Evolutionary conservation across 1,140 invertebrate species (phyloP).

Genomic region (Calycopis cecrops): DNA sequence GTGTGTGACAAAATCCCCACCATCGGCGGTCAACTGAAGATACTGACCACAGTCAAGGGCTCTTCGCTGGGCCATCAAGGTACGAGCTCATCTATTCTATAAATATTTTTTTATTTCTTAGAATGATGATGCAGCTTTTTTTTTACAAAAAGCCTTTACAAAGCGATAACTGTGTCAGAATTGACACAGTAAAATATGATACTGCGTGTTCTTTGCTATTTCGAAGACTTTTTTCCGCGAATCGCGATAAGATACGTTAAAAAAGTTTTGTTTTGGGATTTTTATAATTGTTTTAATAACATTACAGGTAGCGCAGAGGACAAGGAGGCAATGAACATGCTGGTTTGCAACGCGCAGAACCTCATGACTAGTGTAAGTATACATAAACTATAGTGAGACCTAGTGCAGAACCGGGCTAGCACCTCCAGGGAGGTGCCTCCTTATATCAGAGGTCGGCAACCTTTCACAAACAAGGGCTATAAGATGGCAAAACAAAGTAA

Average conservation of each 20-base stretch:
- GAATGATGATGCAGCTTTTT: neutral
- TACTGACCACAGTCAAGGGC: constrained; percentile 98
- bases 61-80: constrained; percentile 99
- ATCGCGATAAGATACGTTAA: neutral
- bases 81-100: constrained; percentile 60
- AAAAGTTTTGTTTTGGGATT: neutral
- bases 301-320: constrained; percentile 95
- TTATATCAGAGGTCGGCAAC: too few species aligned
- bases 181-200: too few species aligned
- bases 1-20: constrained; percentile 99
- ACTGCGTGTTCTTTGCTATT: too few species aligned
- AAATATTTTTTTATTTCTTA: neutral
- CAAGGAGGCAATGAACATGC: constrained; percentile 98
- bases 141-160: too few species aligned
- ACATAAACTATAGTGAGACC: neutral
- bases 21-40: constrained; percentile 98
- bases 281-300: neutral
- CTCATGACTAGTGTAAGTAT: constrained; percentile 95
- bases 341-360: constrained; percentile 99
- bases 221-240: too few species aligned
- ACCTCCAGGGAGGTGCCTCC: too few species aligned
- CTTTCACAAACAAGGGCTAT: too few species aligned
- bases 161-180: too few species aligned
- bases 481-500: too few species aligned
- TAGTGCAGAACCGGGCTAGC: too few species aligned